These are phyloP conservation scores for Drosophila borborema DNA, from an alignment of 2,888 invertebrate species.

Conservation along the genomic window DNA sequence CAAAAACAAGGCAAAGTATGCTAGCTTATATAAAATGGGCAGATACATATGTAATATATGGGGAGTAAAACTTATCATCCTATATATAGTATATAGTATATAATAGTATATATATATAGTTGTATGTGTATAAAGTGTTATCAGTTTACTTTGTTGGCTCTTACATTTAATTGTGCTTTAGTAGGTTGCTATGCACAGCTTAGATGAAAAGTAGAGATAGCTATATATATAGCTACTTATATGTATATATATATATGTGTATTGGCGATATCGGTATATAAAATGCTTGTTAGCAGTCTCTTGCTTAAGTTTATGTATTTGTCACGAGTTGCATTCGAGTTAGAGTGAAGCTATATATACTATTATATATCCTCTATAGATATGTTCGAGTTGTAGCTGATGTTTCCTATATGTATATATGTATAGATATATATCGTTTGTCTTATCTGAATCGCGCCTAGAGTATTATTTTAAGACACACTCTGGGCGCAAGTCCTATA, in stretches of 20 bases:
- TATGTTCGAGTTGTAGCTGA: slow-evolving; percentile 18
- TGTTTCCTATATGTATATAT: background rate
- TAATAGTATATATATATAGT: no score
- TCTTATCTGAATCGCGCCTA: slow-evolving; percentile 48
- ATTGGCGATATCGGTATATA: slow-evolving; percentile 60
- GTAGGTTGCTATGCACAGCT: slow-evolving; percentile 58
- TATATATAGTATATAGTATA: background rate
- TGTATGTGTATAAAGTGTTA: slow-evolving; percentile 27
- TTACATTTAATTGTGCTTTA: slow-evolving; percentile 28
- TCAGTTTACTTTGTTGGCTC: slow-evolving; percentile 11
- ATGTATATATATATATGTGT: slow-evolving; percentile 12
- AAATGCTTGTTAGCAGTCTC: slow-evolving; percentile 74
- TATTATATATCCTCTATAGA: slow-evolving; percentile 1
- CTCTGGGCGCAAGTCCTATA: slow-evolving; percentile 56
- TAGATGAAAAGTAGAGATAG: slow-evolving; percentile 37
- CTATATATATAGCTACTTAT: slow-evolving; percentile 22
- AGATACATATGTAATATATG: slow-evolving; percentile 28
- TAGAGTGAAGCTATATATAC: slow-evolving; percentile 16
- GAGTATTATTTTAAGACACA: slow-evolving; percentile 37
- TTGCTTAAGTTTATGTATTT: slow-evolving; percentile 69
- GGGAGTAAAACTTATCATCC: slow-evolving; percentile 51
- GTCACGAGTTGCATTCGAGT: slow-evolving; percentile 77
- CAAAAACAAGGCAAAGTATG: slow-evolving; percentile 46
- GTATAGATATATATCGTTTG: background rate
- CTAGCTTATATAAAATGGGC: slow-evolving; percentile 43